Evolutionary conservation across 1,140 invertebrate genomes (phyloP), one percentile per base, ranked within the genome.

Genomic region (Pemphigus obesinymphae): DNA sequence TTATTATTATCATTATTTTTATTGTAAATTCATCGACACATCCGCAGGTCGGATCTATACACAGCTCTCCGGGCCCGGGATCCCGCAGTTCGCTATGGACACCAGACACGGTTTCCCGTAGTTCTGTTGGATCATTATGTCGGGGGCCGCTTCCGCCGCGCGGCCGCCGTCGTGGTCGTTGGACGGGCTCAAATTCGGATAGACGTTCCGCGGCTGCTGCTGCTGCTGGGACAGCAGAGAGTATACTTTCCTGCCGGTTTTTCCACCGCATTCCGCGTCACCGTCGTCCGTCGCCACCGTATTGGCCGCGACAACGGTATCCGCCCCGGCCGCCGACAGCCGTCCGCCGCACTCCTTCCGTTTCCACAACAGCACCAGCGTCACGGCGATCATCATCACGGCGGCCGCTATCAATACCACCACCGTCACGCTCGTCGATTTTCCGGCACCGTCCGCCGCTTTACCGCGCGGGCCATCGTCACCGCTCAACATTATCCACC

Each of bases 61-160:
- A 15, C 76, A 63, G 29, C 76, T 80, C 23, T 80, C 76, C 23
- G 76, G 76, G 2, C 76, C 76, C 1, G 76, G 76, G 8, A 80
- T 80, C 5, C 37, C 76, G 17, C 37, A n/a, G 55, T 80, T 29
- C 23, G 26, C 17, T 23, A 80, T 80, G 5, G 76, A 61, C 34
- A 63, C 55, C 13, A 80, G 10, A 80, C 37, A 80, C 40, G 15
- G 76, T 43, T 80, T 63, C 15, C 53, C 37, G 13, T 43, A 31
- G n/a, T 45, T 40, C 10, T 45, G 55, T 45, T 29, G 76, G 34
- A 80, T 43, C 53, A n/a, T 80, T 37, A 80, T 61, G 37, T 80
- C 76, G n/a, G 76, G 76, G 4, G 31, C 37, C 4, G 23, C 7
- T 3, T 37, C 20, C 10, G 3, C 34, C 2, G 72, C 3, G 7